Evolutionary conservation across 2,113 vertebrate genomes (phyloP).

Genomic region (Phalacrocorax brasilianus): DNA sequence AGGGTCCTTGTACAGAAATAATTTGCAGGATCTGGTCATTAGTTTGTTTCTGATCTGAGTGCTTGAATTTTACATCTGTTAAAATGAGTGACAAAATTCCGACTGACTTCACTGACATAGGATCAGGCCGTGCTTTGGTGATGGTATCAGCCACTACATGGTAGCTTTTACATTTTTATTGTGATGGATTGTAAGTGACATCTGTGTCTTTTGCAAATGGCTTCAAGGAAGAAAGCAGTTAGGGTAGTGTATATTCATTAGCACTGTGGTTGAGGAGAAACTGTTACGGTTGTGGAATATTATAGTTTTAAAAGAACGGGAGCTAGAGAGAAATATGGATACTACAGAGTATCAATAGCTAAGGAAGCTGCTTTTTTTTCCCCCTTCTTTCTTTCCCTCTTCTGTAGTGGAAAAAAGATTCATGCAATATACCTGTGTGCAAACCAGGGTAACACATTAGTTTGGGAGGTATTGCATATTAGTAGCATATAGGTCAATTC

Average conservation of each 20-base stretch:
- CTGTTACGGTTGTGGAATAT: neutral
- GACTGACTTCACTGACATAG: neutral
- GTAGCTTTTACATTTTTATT: neutral
- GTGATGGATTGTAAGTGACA: neutral
- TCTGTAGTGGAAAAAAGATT: neutral
- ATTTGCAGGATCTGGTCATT: neutral
- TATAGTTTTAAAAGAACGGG: neutral
- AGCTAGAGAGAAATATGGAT: neutral
- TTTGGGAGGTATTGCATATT: neutral
- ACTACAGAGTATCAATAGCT: neutral
- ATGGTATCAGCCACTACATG: accelerated
- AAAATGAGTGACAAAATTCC: neutral
- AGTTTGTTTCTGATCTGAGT: neutral
- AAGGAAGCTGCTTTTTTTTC: neutral
- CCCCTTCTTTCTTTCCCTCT: neutral
- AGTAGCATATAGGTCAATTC: neutral
- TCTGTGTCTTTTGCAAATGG: neutral
- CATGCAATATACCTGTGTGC: neutral
- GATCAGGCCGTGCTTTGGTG: neutral
- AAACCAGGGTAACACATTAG: neutral
- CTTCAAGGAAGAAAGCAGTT: neutral
- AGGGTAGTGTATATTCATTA: neutral
- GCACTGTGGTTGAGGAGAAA: neutral
- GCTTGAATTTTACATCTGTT: neutral
- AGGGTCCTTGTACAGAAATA: neutral